Base-by-base conservation (phyloP, 2,113 vertebrate species). In the Rhombomys opimus region DNA sequence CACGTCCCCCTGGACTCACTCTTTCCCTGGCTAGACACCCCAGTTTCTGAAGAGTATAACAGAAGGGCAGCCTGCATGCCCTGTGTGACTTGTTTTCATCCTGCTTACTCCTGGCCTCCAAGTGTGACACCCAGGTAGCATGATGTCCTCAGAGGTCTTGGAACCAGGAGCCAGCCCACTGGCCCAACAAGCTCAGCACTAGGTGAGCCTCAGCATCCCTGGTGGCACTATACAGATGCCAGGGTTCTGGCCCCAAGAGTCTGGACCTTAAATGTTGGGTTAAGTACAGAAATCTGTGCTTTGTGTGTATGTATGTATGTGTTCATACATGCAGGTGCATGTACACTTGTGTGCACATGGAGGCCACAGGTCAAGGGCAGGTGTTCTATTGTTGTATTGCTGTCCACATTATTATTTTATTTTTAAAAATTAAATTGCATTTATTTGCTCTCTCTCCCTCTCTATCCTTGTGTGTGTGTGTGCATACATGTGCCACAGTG, bases 31-130 rank as follows among this genome's bases (percentile, higher is more conserved):
- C 52, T 70, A 70, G 91, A 90, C 67, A 84, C 50, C 27, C 65
- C 52, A 77, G 38, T 95, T 93, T 95, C 91, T 68, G 86, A 95
- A 93, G 70, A 86, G 25, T 38, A 20, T 65, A 50, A 54, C 81
- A 3, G 35, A 81, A 35, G 59, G 46, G 14, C 38, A 18, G 67
- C 82, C 13, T 0, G 30, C 11, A 67, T 46, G 77, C 76, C 61
- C 95, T 86, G 0, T 0, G 27, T 76, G 61, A 75, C 91, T 84
- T 20, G 32, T 4, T 54, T 87, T 91, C 38, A 72, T 75, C 52
- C 76, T 32, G 30, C 32, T 14, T 0, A 0, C 13, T 32, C 30
- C 57, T 86, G 68, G 2, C 50, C 82, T 87, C 59, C 8, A 75
- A 38, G 41, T 22, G 32, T 52, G 57, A 23, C 17, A 17, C 20